Evolutionary conservation across 2,888 invertebrate species (phyloP).

Genomic region (Sicus ferrugineus): DNA sequence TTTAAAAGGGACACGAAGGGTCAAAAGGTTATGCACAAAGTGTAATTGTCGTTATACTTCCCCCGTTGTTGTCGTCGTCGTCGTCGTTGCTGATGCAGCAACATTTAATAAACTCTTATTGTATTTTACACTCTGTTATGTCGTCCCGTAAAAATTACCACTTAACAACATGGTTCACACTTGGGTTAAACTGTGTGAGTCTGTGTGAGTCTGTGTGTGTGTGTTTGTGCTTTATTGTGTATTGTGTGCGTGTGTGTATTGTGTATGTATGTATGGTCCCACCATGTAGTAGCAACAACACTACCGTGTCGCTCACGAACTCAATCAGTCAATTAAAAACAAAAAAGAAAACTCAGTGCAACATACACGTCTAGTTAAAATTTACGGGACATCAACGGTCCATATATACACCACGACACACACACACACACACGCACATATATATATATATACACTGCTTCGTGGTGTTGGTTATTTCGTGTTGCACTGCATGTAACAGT

Average conservation of each 20-base stretch:
- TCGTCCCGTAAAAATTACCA: slow-evolving; percentile 14
- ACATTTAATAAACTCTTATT: too few relatives aligned
- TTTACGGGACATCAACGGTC: too few relatives aligned
- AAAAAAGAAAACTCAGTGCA: too few relatives aligned
- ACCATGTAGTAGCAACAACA: background rate
- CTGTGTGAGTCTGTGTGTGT: background rate
- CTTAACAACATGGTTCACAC: slow-evolving; percentile 27
- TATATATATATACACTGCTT: background rate
- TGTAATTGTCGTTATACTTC: too few relatives aligned
- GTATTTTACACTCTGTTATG: too few relatives aligned
- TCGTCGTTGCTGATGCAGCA: too few relatives aligned
- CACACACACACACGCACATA: background rate
- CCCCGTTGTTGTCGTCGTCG: too few relatives aligned
- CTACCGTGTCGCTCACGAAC: slow-evolving; percentile 13
- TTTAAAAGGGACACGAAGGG: background rate
- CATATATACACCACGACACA: background rate
- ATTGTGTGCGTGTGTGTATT: too few relatives aligned
- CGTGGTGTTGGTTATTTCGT: too few relatives aligned
- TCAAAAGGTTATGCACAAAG: background rate
- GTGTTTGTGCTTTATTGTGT: background rate
- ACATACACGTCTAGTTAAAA: too few relatives aligned
- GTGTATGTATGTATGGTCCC: too few relatives aligned
- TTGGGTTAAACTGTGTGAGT: background rate
- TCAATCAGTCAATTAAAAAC: slow-evolving; percentile 15
- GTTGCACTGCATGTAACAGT: background rate